Percentiles rank a stretch among this genome's conserved stretches.
phyloP scores from a whole-genome alignment of 2,113 vertebrate genomes.

The rat (Rattus norvegicus) region GRCr8 NC_086028.1:97668001-97668500 shows the following conservation, averaged over 20 bases:
- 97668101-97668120: background rate
- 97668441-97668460: background rate
- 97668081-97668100: fast-evolving
- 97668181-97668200: background rate
- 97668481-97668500: background rate
- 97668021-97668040: too few relatives aligned
- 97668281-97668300: background rate
- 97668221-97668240: background rate
- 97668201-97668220: background rate
- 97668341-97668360: background rate
- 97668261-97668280: background rate
- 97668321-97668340: background rate
- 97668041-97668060: background rate
- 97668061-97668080: too few relatives aligned
- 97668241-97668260: background rate
- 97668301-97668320: background rate
- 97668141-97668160: background rate
- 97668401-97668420: background rate
- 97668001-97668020: background rate
- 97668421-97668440: too few relatives aligned
- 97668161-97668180: background rate
- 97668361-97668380: background rate
- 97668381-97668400: background rate
- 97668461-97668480: too few relatives aligned
- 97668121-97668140: background rate